Base-by-base conservation (phyloP, 2,797 vertebrate species). In the Halcyon chelicuti region DNA sequence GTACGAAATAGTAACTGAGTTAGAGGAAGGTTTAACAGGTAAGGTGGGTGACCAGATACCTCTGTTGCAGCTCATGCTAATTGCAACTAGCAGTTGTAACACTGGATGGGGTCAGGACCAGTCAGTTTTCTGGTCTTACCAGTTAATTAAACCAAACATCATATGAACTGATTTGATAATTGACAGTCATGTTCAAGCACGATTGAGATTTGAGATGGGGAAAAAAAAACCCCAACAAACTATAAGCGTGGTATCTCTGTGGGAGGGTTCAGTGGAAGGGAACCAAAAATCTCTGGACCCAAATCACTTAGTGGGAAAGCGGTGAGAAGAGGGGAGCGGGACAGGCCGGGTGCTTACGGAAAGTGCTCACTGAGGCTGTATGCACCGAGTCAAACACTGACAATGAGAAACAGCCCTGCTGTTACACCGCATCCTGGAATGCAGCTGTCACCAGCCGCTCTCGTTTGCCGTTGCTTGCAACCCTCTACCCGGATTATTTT, bases 281-380 rank as follows among this genome's bases (percentile, higher is more conserved):
- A 39, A 47, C 8, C 4, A 3, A 18, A 37, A 63, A 47, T 17
- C 39, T 79, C 51, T 12, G 9, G n/a, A 14, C 14, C 21, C 17
- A n/a, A 60, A 33, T 9, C 9, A 5, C 35, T 7, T 14, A 61
- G 16, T 33, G 35, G 16, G 17, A 73, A 62, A 51, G 51, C 10
- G 28, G 19, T 1, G 7, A 82, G 39, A 57, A n/a, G 9, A 62
- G 4, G 1, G 33, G 47, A 40, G 17, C 3, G 5, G 6, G 15
- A 29, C 18, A 62, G 7, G 12, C 46, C 0, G 0, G 5, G 25
- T 0, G 0, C 4, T 28, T 75, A 79, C 2, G 8, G 12, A 10
- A 58, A 37, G 29, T 2, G 31, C 42, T 55, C 52, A 20, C 0
- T 42, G 67, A 35, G 14, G 10, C 13, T 72, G 33, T 39, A 10